Base-by-base conservation (phyloP, 64 coral and sea anemone species). In the Trachythela sp. region DNA sequence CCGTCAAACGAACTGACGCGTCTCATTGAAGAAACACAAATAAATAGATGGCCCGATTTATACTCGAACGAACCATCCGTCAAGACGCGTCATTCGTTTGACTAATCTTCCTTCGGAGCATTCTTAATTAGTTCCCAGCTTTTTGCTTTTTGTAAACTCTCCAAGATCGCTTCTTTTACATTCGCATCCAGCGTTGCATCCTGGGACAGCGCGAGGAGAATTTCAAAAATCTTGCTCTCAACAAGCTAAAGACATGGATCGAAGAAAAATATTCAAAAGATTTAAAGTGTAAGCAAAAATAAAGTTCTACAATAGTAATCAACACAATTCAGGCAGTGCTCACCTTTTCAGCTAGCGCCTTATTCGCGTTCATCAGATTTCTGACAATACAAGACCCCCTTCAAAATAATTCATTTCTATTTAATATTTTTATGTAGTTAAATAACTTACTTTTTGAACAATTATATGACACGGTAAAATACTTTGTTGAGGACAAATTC, bases 211-310 rank as follows among this genome's bases (percentile, higher is more conserved):
- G 33, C 75, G 20, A 80, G 31, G 3, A 80, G 75, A 80, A 80
- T 80, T 22, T 80, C 75, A 38, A 80, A 80, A 29, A 38, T 39
- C 37, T 80, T 80, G 75, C 75, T 80, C 13, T 80, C 75, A 36
- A 80, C 75, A 22, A 80, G 26, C 75, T 80, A 10, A 36, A 64
- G 26, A 24, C 15, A 59, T 8, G 26, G 35, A 13, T 35, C 20
- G 9, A 0, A 80, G 4, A 6, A 80, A 80, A 80, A 80, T 8
- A 2, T 80, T 30, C 31, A 80, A 36, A 2, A 80, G 35, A 72
- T 35, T 31, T 13, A 26, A 10, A 26, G 68, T 35, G 68, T 35
- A 72, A 1, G n/a, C n/a, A n/a, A n/a, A n/a, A n/a, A n/a, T n/a
- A n/a, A n/a, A n/a, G n/a, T n/a, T n/a, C n/a, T n/a, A n/a, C n/a